These are phyloP conservation scores for Apeltes quadracus DNA, from an alignment of 2,113 vertebrate species.

Conservation along the genomic window DNA sequence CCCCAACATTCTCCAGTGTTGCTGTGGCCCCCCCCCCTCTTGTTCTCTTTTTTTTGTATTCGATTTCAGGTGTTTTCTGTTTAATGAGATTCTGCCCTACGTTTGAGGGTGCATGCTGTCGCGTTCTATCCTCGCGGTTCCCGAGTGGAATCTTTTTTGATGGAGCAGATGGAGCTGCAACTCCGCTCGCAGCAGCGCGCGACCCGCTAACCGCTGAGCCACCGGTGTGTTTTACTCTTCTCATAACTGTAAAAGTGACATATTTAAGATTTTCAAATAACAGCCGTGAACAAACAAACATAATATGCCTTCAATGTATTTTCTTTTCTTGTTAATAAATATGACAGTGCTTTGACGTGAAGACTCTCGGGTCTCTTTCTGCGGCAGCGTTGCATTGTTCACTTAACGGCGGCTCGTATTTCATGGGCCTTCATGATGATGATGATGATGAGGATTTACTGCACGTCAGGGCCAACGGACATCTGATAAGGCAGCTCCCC, in stretches of 20 bases:
- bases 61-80: slow-evolving; percentile 78
- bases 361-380: slow-evolving; percentile 42
- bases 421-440: slow-evolving; percentile 21
- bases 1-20: slow-evolving; percentile 87
- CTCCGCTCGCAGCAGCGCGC: too few species aligned
- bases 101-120: slow-evolving; percentile 86
- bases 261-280: slow-evolving; percentile 67
- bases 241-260: slow-evolving; percentile 67
- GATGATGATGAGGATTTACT: too few species aligned
- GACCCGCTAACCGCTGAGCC: slow-evolving; percentile 56
- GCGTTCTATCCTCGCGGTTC: slow-evolving; percentile 71
- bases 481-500: slow-evolving; percentile 30
- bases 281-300: slow-evolving; percentile 64
- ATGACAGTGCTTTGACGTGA: slow-evolving; percentile 72
- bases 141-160: slow-evolving; percentile 44
- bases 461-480: slow-evolving; percentile 16
- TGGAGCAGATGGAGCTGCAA: slow-evolving; percentile 23
- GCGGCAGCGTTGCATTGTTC: slow-evolving; percentile 1
- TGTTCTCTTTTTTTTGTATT: slow-evolving; percentile 45
- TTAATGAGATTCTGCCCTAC: slow-evolving; percentile 79
- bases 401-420: slow-evolving; percentile 13
- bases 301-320: slow-evolving; percentile 73
- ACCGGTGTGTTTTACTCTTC: slow-evolving; percentile 67
- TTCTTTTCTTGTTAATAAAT: slow-evolving; percentile 79
- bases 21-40: slow-evolving; percentile 67